A percentile compares a stretch with the other conserved stretches of the same genome.
These are phyloP conservation scores for Plectus sambesii DNA, from an alignment of 1,140 invertebrate species.

Conservation along the genomic window DNA sequence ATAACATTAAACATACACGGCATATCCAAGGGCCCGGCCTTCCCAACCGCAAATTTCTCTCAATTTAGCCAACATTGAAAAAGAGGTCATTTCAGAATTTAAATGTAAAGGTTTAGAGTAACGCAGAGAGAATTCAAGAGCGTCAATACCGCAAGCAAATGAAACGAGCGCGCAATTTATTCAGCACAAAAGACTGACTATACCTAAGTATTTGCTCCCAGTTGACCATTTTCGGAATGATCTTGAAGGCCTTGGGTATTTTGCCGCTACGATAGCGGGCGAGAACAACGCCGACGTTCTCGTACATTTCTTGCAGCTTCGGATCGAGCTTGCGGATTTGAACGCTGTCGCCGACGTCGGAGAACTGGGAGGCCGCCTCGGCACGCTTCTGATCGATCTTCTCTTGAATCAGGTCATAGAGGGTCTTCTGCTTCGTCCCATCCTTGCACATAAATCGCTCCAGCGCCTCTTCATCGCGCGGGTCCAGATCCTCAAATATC, in stretches of 20 bases:
- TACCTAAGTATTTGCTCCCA: conserved; percentile 73
- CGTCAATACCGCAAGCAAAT: conserved; percentile 1
- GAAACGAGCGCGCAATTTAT: too few species aligned
- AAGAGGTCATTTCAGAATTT: too few species aligned
- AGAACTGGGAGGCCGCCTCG: conserved; percentile 15
- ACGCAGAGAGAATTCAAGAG: conserved; percentile 11
- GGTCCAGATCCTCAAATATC: conserved; percentile 17
- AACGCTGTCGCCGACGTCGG: conserved; percentile 1
- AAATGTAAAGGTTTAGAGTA: conserved; percentile 26
- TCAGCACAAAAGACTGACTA: conserved; percentile 21
- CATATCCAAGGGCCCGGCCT: too few species aligned
- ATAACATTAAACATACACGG: too few species aligned
- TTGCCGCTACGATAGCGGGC: conserved; percentile 83
- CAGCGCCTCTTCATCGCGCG: conserved; percentile 32
- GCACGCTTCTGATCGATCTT: conserved; percentile 32
- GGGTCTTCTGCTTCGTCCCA: conserved; percentile 15
- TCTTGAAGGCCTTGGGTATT: conserved; percentile 94
- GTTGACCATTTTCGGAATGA: conserved; percentile 77
- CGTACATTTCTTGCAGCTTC: conserved; percentile 63
- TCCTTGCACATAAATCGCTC: conserved; percentile 22
- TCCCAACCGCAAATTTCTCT: too few species aligned
- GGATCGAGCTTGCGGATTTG: conserved; percentile 56
- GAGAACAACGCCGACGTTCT: conserved; percentile 72
- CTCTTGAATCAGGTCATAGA: conserved; percentile 32
- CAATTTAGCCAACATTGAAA: too few species aligned